A percentile compares a stretch with the other conserved stretches of the same genome.
Evolutionary conservation across 2,888 invertebrate species (phyloP).

Genomic region (Labia minor): DNA sequence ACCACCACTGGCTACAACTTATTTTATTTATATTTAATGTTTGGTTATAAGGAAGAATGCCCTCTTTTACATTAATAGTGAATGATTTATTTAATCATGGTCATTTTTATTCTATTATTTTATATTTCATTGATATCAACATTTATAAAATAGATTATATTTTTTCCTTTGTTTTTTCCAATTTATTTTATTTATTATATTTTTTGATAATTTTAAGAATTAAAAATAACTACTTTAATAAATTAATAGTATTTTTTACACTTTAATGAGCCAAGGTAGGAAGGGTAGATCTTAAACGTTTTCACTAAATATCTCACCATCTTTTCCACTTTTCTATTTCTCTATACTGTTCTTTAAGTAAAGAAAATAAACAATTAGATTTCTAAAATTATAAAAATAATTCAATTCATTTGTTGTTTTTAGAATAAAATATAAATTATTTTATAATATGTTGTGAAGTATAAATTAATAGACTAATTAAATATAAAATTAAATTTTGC

Average conservation of each 20-base stretch:
- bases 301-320: too few relatives aligned
- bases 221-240: too few relatives aligned
- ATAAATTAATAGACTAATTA: conserved; percentile 6
- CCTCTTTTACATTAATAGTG: background rate
- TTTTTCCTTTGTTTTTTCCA: background rate
- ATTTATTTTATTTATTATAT: background rate
- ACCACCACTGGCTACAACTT: conserved; percentile 4
- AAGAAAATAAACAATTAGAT: too few relatives aligned
- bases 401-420: too few relatives aligned
- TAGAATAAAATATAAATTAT: background rate
- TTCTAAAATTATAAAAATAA: too few relatives aligned
- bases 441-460: conserved; percentile 7
- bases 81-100: background rate
- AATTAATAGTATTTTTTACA: too few relatives aligned
- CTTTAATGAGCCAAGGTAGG: too few relatives aligned
- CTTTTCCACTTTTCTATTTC: too few relatives aligned
- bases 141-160: conserved; percentile 13
- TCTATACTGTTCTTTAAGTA: too few relatives aligned
- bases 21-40: background rate
- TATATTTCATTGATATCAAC: background rate
- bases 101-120: background rate
- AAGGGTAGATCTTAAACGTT: too few relatives aligned
- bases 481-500: background rate
- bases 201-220: background rate
- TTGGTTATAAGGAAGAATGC: background rate